Percentiles rank a stretch among this genome's conserved stretches.
Evolutionary conservation across 92 coral and sea anemone species (phyloP).

Genomic region (Epizoanthus stellaris): DNA sequence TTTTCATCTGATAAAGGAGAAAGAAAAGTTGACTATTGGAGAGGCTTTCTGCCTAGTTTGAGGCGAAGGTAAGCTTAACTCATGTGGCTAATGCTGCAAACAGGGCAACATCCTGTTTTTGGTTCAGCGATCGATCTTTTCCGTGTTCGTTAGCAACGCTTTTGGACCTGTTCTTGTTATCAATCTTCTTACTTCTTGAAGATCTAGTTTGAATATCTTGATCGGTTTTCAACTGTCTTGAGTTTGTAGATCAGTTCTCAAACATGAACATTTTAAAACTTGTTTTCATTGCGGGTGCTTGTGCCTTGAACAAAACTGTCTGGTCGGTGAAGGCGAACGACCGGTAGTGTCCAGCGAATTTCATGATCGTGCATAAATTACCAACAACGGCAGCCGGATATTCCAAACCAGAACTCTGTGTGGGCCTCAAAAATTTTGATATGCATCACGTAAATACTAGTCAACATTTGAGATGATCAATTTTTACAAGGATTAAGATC

Average conservation of each 20-base stretch:
- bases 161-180: constrained; percentile 40
- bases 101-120: constrained; percentile 30
- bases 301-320: not conserved
- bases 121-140: constrained; percentile 28
- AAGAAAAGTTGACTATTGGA: constrained; percentile 23
- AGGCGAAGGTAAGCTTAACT: constrained; percentile 27
- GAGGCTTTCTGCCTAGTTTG: constrained; percentile 13
- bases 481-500: not conserved
- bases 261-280: no score
- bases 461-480: not conserved
- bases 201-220: not conserved
- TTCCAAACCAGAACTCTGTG: not conserved
- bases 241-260: not conserved
- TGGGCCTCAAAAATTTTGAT: not conserved
- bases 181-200: not conserved
- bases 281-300: not conserved
- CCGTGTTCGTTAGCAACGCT: constrained; percentile 48
- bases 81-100: constrained; percentile 16
- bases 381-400: constrained; percentile 26
- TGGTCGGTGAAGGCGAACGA: constrained; percentile 31
- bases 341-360: constrained; percentile 34
- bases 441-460: not conserved
- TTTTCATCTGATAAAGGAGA: constrained; percentile 9
- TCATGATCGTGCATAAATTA: constrained; percentile 40
- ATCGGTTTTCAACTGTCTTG: not conserved